Conservation (phyloP, 2,888 invertebrate species). For the Drosophila suboccidentalis region DNA sequence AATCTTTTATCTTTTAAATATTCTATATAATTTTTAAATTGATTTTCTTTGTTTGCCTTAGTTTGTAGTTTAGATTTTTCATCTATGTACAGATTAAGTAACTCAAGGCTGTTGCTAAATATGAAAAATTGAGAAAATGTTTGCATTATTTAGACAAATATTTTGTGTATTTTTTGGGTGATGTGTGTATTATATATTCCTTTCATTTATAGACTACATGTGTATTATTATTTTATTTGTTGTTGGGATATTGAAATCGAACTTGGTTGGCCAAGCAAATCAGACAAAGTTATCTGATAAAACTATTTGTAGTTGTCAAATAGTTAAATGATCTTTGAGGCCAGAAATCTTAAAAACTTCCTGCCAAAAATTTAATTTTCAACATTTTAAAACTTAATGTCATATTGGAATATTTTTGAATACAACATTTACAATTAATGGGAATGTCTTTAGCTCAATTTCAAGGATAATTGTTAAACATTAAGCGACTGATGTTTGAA, state of each 20-base stretch:
- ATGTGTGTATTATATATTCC: background rate
- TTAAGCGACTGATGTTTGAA: too few species aligned
- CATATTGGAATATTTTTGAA: too few species aligned
- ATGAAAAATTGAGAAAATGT: background rate
- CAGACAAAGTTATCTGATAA: background rate
- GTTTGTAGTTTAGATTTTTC: background rate
- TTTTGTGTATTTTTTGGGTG: background rate
- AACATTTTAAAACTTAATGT: too few species aligned
- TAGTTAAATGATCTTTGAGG: too few species aligned
- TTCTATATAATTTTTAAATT: background rate
- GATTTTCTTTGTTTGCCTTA: background rate
- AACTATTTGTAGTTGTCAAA: background rate
- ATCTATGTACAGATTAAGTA: background rate
- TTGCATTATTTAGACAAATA: background rate
- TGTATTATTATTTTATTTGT: background rate
- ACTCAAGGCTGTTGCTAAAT: background rate
- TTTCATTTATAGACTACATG: background rate
- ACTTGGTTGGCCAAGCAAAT: background rate
- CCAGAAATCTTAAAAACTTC: background rate
- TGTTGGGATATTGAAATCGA: background rate
- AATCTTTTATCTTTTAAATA: background rate
- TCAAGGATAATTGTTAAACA: too few species aligned
- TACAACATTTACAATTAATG: too few species aligned
- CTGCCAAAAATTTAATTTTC: too few species aligned
- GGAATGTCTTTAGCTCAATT: too few species aligned